Evolutionary conservation across 2,888 invertebrate species (phyloP).

Genomic region (Dione juno): DNA sequence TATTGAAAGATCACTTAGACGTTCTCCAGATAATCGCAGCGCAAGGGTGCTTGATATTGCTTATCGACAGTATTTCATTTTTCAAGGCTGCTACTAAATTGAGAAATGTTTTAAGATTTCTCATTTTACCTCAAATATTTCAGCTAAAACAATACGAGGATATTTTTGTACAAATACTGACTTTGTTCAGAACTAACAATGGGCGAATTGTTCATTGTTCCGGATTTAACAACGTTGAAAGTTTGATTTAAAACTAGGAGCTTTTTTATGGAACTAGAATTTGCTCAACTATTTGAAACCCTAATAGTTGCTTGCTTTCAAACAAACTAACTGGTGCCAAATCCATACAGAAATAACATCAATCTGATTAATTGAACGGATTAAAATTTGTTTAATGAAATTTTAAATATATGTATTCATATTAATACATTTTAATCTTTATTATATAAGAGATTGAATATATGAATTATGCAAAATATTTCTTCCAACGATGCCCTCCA

Average conservation of each 20-base stretch:
- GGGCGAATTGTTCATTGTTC: slow-evolving; percentile 23
- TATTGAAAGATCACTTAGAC: slow-evolving; percentile 29
- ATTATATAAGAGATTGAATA: no score
- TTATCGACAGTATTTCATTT: slow-evolving; percentile 28
- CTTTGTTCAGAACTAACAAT: slow-evolving; percentile 20
- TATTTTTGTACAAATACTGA: slow-evolving; percentile 15
- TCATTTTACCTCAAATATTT: slow-evolving; percentile 15
- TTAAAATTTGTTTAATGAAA: neutral
- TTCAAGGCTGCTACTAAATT: slow-evolving; percentile 33
- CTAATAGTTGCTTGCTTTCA: neutral
- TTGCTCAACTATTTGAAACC: slow-evolving; percentile 10
- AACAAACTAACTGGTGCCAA: neutral
- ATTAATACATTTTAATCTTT: no score
- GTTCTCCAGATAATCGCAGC: slow-evolving; percentile 27
- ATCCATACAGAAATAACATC: neutral
- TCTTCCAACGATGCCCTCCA: neutral
- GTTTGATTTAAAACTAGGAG: slow-evolving; percentile 13
- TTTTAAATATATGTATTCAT: no score
- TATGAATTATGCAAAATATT: neutral
- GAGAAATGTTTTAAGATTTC: slow-evolving; percentile 8
- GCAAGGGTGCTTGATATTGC: slow-evolving; percentile 34
- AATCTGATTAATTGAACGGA: neutral
- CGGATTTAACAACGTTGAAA: slow-evolving; percentile 17
- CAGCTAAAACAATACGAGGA: slow-evolving; percentile 14
- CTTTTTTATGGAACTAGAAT: neutral